Base-by-base conservation (phyloP, 2,797 vertebrate genomes). In the Stomatorhinus walkeri region DNA sequence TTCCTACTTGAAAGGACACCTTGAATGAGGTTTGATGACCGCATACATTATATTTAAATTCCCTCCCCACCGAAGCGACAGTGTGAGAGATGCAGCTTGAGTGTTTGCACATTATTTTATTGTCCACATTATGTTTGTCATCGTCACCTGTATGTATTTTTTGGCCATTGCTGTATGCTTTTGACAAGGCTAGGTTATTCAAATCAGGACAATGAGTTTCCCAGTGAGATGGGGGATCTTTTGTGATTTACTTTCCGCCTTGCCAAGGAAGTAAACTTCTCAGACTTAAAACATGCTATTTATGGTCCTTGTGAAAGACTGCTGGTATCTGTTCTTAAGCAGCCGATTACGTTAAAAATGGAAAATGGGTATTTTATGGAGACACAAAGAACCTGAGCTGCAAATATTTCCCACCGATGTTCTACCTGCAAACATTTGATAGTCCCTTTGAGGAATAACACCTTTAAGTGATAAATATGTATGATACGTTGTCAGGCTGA, bases 1-100 rank as follows among this genome's bases (percentile, higher is more conserved):
- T 51, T 51, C 32, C 76, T 24, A n/a, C 28, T 51, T 52, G 40
- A 72, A 87, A 88, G 52, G 28, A 61, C 88, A 88, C 40, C 54
- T 24, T 85, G 56, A 85, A 19, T 5, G 22, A 64, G 10, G 40
- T 85, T 36, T 85, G 81, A 64, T 36, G 28, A 68, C 28, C 40
- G 1, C 36, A 48, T 89, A 43, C 19, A n/a, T 51, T 85, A 59
- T 61, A 64, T 87, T 61, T 87, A 46, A 48, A 64, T 40, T 61
- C 12, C 16, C 61, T 40, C 22, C 36, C n/a, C 24, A 2, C 16
- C 0, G 3, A 68, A 43, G 9, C n/a, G 16, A 22, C 36, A 56
- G 81, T n/a, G 32, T 51, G 49, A 36, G 40, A 9, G 6, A 43
- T 14, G 10, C 12, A 48, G 48, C 43, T 84, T 51, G n/a, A 84